A percentile compares a stretch with the other conserved stretches of the same genome.
Evolutionary conservation across 1,140 invertebrate genomes (phyloP).

Genomic region (Megathymus violae): DNA sequence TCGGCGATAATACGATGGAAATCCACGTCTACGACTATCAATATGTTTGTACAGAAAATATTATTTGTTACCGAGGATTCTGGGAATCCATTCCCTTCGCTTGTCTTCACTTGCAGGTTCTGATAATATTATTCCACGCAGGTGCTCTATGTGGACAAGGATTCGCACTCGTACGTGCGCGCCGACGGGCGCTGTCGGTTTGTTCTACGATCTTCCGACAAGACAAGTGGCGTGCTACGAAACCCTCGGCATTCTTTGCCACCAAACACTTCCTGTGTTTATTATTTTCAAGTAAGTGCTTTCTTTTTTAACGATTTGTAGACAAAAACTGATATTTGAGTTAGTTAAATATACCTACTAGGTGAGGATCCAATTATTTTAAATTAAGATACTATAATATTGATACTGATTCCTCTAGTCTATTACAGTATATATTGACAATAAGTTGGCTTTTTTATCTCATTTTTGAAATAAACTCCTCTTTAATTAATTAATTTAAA

Average conservation of each 20-base stretch:
- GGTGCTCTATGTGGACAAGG: slow-evolving; percentile 89
- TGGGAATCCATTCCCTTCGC: slow-evolving; percentile 9
- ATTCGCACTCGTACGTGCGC: slow-evolving; percentile 89
- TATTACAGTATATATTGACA: too few species aligned
- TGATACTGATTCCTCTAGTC: too few species aligned
- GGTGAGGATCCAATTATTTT: too few species aligned
- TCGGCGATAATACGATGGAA: neutral
- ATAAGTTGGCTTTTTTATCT: too few species aligned
- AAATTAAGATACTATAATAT: too few species aligned
- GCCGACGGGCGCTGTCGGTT: slow-evolving; percentile 90
- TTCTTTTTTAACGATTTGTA: neutral
- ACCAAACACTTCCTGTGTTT: slow-evolving; percentile 91
- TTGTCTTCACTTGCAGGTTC: slow-evolving; percentile 14
- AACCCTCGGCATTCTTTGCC: slow-evolving; percentile 90
- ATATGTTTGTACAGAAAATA: slow-evolving; percentile 41
- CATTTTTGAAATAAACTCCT: too few species aligned
- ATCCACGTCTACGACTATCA: slow-evolving; percentile 7
- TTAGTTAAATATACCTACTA: too few species aligned
- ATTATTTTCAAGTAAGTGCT: slow-evolving; percentile 88
- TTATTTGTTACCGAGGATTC: slow-evolving; percentile 16
- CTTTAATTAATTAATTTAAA: too few species aligned
- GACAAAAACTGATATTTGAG: too few species aligned
- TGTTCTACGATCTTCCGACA: slow-evolving; percentile 89
- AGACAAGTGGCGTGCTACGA: slow-evolving; percentile 88
- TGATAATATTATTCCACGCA: slow-evolving; percentile 68